Base-by-base conservation (phyloP, 2,797 vertebrate species). In the Gambelia wislizenii region DNA sequence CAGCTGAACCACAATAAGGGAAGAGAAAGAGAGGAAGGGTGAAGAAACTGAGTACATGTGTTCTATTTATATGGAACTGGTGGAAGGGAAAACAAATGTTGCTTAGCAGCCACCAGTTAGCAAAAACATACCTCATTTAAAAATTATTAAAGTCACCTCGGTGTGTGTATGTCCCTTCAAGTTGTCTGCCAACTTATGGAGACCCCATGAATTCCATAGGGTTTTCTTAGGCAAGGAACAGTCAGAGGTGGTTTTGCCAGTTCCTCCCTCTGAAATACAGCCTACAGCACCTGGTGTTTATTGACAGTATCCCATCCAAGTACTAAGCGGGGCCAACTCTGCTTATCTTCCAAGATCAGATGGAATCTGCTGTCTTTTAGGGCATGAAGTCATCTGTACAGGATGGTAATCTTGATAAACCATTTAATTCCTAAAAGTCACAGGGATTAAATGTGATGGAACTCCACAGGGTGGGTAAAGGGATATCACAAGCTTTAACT, bases 381-480 rank as follows among this genome's bases (percentile, higher is more conserved):
- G n/a, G n/a, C n/a, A n/a, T n/a, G n/a, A 36, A 78, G 87, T 95
- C 84, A 92, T 90, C 85, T 95, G 93, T 91, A 94, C 5, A 90
- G 87, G 94, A 89, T 67, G 92, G 49, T 76, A 93, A 82, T 87
- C 86, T 86, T 84, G 90, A 77, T 90, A 87, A 80, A 90, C 49
- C 81, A 88, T 80, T 52, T 85, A 90, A 91, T n/a, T 90, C 87
- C 42, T 12, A 87, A 87, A 89, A 12, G 89, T 67, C 86, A 91
- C 89, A 91, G 79, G 91, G 16, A 49, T 75, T 30, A 44, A 91
- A 30, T 44, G 14, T 14, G 72, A 12, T 85, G 10, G 1, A 6
- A 42, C 30, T 83, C 30, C 14, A 72, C 6, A 3, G n/a, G 2
- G 6, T 83, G 59, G 1, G 59, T 30, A 14, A 27, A 18, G 22